Base-by-base conservation (phyloP, 2,888 invertebrate species). In the Tenodera sinensis region DNA sequence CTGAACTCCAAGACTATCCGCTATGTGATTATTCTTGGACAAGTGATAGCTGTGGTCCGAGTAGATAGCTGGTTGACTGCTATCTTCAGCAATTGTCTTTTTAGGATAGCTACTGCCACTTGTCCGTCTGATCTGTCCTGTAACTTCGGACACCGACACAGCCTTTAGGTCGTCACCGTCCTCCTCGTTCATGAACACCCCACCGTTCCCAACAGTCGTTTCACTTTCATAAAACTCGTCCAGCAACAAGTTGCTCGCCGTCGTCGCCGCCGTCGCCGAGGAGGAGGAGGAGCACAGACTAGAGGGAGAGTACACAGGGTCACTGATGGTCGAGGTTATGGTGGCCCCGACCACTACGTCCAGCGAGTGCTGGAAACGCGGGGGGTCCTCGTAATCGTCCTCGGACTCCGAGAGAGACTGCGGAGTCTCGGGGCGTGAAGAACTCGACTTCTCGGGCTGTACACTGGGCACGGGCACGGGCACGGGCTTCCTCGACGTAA, bases 1-100 rank as follows among this genome's bases (percentile, higher is more conserved):
- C 92, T 97, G 97, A 42, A 97, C 95, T 91, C 97, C 97, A 88
- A 97, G 95, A 92, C 95, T 95, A 92, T 96, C 96, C 91, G 96
- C 94, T 94, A 89, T 92, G 92, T 91, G 87, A 71, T 93, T 92
- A 91, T 93, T 94, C 91, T 94, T 94, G 92, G 95, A 95, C 91
- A 92, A 91, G 89, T 93, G 95, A 91, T 97, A 97, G 94, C 95
- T 96, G 94, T 95, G 97, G 94, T 95, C 97, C 91, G 93, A 93
- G 27, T 83, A 82, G 83, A 92, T 92, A 42, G 92, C 71, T 30
- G 28, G 83, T 71, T 71, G 54, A 25, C 54, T 71, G 20, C 54
- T 20, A 2, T 71, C 81, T 27, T 86, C 82, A 91, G 90, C 92
- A 92, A 90, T 92, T 90, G 89, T 89, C 84, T 90, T 87, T 88